Percentiles rank a stretch among this genome's conserved stretches.
Evolutionary conservation across 2,888 invertebrate genomes (phyloP).

Genomic region (Callinectes sapidus): DNA sequence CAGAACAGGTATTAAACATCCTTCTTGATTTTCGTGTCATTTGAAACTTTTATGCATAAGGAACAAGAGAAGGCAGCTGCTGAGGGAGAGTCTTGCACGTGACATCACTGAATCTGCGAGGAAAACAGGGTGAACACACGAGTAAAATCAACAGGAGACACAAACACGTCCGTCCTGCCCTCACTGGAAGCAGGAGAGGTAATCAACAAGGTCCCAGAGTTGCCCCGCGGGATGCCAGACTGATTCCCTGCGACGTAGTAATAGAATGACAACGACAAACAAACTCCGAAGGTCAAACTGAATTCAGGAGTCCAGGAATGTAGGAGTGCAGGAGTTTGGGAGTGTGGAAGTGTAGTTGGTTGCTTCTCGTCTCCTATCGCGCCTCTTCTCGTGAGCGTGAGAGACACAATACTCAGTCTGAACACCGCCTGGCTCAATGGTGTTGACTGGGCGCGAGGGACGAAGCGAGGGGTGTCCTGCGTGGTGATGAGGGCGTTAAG

Average conservation of each 20-base stretch:
- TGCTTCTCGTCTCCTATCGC: background rate
- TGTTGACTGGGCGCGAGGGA: background rate
- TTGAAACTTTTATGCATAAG: background rate
- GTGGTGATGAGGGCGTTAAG: conserved; percentile 4
- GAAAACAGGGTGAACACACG: background rate
- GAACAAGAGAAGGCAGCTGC: background rate
- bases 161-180: background rate
- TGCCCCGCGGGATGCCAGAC: background rate
- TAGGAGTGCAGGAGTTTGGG: too few species aligned
- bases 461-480: background rate
- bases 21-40: too few species aligned
- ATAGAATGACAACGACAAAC: background rate
- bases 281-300: background rate
- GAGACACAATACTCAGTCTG: background rate
- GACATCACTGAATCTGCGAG: background rate
- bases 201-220: background rate
- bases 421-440: background rate
- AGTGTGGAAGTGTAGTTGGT: too few species aligned
- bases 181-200: background rate
- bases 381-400: background rate
- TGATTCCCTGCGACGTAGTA: background rate
- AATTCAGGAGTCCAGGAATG: background rate
- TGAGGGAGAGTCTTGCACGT: background rate
- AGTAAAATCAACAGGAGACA: background rate
- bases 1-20: too few species aligned